Evolutionary conservation across 2,888 invertebrate species (phyloP).

Genomic region (Tiphia femorata): DNA sequence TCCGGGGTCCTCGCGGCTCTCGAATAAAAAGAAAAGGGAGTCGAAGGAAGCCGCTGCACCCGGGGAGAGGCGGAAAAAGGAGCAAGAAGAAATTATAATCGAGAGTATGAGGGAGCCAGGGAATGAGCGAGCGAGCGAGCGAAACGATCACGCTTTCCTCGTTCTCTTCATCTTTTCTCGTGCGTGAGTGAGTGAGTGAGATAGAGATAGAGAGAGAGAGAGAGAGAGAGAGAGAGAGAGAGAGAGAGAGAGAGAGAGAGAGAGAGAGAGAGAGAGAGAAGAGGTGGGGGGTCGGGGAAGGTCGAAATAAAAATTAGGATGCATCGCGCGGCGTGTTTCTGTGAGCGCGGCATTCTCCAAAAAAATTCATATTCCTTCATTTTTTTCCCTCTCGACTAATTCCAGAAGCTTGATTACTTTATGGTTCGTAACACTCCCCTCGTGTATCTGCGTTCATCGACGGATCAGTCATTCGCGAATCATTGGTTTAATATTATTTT

Average conservation of each 20-base stretch:
- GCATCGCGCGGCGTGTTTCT: constrained; percentile 17
- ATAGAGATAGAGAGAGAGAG: too few relatives aligned
- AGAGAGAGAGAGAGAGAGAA: constrained; percentile 9
- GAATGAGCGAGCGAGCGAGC: neutral
- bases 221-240: constrained; percentile 22
- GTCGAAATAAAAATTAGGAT: constrained; percentile 22
- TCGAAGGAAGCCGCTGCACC: constrained; percentile 17
- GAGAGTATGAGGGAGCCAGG: constrained; percentile 28
- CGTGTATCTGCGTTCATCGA: too few relatives aligned
- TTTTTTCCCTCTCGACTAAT: constrained; percentile 44
- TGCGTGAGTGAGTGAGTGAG: too few relatives aligned
- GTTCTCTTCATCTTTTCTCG: too few relatives aligned
- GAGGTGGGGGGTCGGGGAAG: constrained; percentile 21
- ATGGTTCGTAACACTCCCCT: constrained; percentile 19
- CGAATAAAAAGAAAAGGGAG: constrained; percentile 39
- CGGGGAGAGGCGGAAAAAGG: constrained; percentile 33
- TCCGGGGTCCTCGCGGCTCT: constrained; percentile 30
- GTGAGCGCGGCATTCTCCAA: constrained; percentile 8
- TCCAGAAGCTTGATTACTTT: constrained; percentile 63
- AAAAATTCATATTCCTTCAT: constrained; percentile 13
- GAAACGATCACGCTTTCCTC: too few relatives aligned
- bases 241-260: constrained; percentile 32
- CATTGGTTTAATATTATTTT: too few relatives aligned
- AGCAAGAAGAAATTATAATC: constrained; percentile 25
- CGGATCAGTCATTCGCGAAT: too few relatives aligned